These are phyloP conservation scores for Endomychus coccineus DNA, from an alignment of 2,888 invertebrate genomes.

Conservation along the genomic window DNA sequence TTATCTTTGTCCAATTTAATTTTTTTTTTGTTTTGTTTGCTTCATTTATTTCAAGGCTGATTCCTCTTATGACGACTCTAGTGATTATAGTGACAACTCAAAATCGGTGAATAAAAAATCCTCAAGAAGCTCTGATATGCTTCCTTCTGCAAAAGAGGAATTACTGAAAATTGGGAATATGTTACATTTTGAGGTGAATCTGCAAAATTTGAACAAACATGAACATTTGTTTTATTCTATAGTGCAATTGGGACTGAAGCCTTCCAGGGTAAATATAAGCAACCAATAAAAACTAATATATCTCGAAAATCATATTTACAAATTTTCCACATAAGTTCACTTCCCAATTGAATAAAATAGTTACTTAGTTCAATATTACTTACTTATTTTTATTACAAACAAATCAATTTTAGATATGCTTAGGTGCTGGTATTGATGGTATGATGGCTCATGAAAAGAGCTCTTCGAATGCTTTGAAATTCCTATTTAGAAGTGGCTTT, in stretches of 20 bases:
- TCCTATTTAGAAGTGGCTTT: slow-evolving; percentile 21
- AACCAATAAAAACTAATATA: slow-evolving; percentile 1
- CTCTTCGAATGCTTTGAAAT: slow-evolving; percentile 26
- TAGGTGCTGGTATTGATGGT: slow-evolving; percentile 26
- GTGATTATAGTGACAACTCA: no score
- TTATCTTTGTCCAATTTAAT: background rate
- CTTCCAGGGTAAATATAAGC: slow-evolving; percentile 30
- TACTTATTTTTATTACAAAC: background rate
- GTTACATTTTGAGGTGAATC: slow-evolving; percentile 26
- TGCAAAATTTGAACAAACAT: slow-evolving; percentile 22
- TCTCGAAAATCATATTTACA: background rate
- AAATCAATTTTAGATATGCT: slow-evolving; percentile 31
- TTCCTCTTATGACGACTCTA: no score
- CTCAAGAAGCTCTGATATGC: slow-evolving; percentile 2
- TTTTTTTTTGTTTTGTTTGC: background rate
- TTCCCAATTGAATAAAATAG: slow-evolving; percentile 1
- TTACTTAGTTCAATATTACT: background rate
- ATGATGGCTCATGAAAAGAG: slow-evolving; percentile 27
- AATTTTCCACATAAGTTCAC: no score
- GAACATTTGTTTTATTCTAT: slow-evolving; percentile 23
- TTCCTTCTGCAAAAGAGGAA: slow-evolving; percentile 23
- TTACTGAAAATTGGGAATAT: slow-evolving; percentile 27
- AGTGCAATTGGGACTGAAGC: slow-evolving; percentile 27
- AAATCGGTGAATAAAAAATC: slow-evolving; percentile 4
- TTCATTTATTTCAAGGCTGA: background rate